These are phyloP conservation scores for Cathartes aura DNA, from an alignment of 2,113 vertebrate species.

Conservation along the genomic window DNA sequence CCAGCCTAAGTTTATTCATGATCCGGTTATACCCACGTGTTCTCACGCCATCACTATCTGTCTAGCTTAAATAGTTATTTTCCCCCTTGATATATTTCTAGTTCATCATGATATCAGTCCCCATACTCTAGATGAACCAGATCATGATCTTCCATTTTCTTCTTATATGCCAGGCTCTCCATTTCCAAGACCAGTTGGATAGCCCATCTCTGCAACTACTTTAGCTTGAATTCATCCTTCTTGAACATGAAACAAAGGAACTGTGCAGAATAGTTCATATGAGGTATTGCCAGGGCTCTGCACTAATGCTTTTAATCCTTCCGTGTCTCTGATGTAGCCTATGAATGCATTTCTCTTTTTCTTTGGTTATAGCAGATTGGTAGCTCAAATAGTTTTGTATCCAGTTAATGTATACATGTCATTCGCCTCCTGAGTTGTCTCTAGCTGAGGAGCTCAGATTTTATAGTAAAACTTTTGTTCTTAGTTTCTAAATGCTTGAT, in stretches of 20 bases:
- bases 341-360: neutral
- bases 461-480: neutral
- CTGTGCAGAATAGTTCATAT: neutral
- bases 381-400: neutral
- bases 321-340: neutral
- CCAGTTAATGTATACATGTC: neutral
- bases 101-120: neutral
- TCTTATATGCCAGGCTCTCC: neutral
- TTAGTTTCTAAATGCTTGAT: neutral
- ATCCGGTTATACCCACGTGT: neutral
- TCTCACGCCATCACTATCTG: neutral
- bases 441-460: neutral
- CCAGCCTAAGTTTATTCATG: neutral
- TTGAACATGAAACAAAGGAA: neutral
- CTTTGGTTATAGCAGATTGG: neutral
- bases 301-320: neutral
- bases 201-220: neutral
- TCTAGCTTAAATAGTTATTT: neutral
- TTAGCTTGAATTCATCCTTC: neutral
- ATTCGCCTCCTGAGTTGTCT: neutral
- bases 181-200: neutral
- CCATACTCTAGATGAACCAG: neutral
- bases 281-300: neutral
- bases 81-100: neutral
- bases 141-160: neutral